Evolutionary conservation across 2,797 vertebrate species (phyloP).

Genomic region (Intellagama lesueurii): DNA sequence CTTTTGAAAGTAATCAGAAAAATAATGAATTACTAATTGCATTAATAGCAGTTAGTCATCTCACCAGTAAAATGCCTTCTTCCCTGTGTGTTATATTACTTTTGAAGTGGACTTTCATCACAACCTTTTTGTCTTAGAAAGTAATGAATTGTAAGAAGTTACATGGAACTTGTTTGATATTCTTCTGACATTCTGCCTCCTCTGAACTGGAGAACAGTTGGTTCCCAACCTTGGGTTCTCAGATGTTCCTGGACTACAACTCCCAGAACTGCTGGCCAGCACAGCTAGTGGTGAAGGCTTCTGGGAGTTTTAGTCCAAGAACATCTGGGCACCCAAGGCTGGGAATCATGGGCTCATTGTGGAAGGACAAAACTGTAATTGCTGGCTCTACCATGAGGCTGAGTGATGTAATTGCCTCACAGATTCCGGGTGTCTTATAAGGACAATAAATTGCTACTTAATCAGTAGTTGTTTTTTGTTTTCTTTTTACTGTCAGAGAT

Average conservation of each 20-base stretch:
- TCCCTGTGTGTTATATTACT: background rate
- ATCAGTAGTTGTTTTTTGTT: background rate
- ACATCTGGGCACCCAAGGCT: background rate
- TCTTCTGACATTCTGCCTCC: no score
- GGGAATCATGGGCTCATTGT: no score
- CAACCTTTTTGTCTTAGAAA: background rate
- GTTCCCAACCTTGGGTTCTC: background rate
- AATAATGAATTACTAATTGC: no score
- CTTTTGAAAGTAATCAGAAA: no score
- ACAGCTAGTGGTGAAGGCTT: no score
- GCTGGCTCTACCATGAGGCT: background rate
- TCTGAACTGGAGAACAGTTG: no score
- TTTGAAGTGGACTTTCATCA: background rate
- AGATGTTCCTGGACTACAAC: background rate
- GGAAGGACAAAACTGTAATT: no score
- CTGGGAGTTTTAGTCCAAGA: no score
- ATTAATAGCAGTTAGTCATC: no score
- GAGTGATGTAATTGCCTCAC: background rate
- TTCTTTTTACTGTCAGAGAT: background rate
- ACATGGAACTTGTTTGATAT: background rate
- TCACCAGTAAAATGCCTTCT: no score
- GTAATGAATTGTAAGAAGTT: background rate
- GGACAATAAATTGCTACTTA: background rate
- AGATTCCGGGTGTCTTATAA: background rate
- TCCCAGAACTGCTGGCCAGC: no score